Base-by-base conservation (phyloP, 92 coral and sea anemone species). In the Epizoanthus scotinus region DNA sequence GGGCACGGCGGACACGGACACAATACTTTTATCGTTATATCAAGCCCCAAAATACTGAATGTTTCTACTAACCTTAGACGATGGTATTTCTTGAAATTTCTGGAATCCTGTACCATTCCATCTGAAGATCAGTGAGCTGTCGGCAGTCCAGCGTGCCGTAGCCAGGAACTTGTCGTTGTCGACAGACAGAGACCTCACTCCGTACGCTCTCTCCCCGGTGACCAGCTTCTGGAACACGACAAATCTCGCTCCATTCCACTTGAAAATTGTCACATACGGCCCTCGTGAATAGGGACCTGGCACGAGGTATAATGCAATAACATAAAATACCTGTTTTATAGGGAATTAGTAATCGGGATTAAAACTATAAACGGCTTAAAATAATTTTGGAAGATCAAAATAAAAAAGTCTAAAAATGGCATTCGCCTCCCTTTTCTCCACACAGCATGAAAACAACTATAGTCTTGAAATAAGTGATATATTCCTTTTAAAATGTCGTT, bases 101-200 rank as follows among this genome's bases (percentile, higher is more conserved):
- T 79, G 85, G 31, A 95, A 95, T 6, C 81, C 21, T 12, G 94
- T 93, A 19, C 98, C 98, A 67, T 93, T 95, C 98, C 98, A 95
- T 63, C 86, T 91, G 85, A 88, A 87, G 49, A 95, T 84, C 3
- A 93, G 77, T 22, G 94, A 95, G 22, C 87, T 90, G 15, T 75
- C 38, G 14, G 94, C 92, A 26, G 70, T 55, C 95, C 91, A 93
- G 24, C 95, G 89, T 22, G 98, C 98, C 13, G 91, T 90, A 1
- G 91, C 93, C n/a, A 95, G 80, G 68, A 89, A 95, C 19, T 74
- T 62, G 24, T 77, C 56, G n/a, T 88, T 81, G 36, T 90, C 95
- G 6, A 91, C 91, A 29, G 84, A 78, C 66, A 95, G 71, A 19
- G 93, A 87, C 36, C 87, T 88, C 40, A 95, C 67, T 8, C 94